These are phyloP conservation scores for Stratiolaelaps scimitus DNA, from an alignment of 1,140 invertebrate species.

Conservation along the genomic window DNA sequence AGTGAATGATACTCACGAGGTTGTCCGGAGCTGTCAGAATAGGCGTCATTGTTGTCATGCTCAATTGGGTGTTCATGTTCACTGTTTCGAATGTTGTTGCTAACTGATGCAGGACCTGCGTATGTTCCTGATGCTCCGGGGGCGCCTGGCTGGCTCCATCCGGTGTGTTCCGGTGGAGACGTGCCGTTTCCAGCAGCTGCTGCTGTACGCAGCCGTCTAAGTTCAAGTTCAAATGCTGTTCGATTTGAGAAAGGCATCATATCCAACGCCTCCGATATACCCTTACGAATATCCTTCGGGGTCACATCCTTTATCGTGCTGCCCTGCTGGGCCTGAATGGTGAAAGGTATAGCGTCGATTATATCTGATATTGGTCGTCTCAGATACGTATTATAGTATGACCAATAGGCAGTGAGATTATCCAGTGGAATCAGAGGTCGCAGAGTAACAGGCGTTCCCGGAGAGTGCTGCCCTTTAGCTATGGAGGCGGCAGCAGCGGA, in stretches of 20 bases:
- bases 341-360: conserved; percentile 8
- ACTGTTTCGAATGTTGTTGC: too few relatives aligned
- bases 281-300: conserved; percentile 5
- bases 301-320: not conserved
- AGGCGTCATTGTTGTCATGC: too few relatives aligned
- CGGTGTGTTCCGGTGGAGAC: not conserved
- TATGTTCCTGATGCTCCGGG: too few relatives aligned
- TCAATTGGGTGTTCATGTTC: too few relatives aligned
- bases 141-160: too few relatives aligned
- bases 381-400: conserved; percentile 16
- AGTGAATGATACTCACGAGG: too few relatives aligned
- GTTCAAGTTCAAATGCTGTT: conserved; percentile 11
- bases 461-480: not conserved
- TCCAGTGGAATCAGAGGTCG: conserved; percentile 1
- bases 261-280: conserved; percentile 13
- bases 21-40: too few relatives aligned
- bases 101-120: too few relatives aligned
- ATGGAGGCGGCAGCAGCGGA: not conserved
- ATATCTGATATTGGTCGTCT: not conserved
- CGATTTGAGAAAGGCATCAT: conserved; percentile 26
- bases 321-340: not conserved
- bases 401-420: not conserved
- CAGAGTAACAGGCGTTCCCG: not conserved
- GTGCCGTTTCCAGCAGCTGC: not conserved
- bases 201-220: not conserved